Base-by-base conservation (phyloP, 53 echinoderm and acorn worm genomes). In the Temnopleurus reevesii region DNA sequence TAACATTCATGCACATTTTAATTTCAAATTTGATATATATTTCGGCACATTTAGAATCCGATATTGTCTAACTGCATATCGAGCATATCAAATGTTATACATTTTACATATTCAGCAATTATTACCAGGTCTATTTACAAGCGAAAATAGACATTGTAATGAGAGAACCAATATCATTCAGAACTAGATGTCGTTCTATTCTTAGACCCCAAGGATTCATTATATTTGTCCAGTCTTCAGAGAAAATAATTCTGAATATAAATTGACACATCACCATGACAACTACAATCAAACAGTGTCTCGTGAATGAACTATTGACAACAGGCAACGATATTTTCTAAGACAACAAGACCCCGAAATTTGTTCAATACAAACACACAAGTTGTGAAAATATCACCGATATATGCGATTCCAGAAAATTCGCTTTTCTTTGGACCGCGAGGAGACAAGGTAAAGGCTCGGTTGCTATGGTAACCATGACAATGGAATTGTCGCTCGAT, bases 261-360 rank as follows among this genome's bases (percentile, higher is more conserved):
- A 8, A 41, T n/a, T 38, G 17, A 2, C 21, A n/a, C 41, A 21
- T 71, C 9, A 41, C 71, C 71, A 71, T 71, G 71, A 23, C 38
- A 12, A 71, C 41, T 4, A 41, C n/a, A 36, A 31, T n/a, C 41
- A 71, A 71, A 71, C 71, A 71, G 1, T 0, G 43, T n/a, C 41
- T 71, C 38, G 2, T 38, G 41, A 18, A 21, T 71, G 71, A 71
- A 71, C 34, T 19, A 33, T 17, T 33, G 35, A 65, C 35, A 65
- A 65, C 21, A 71, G 41, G 21, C 71, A 21, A 21, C 6, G 36
- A 21, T 71, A 15, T 71, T 71, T 71, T 71, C 71, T 38, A n/a
- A 41, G 41, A 71, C 28, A 71, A 71, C 71, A 71, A 41, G 71
- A 71, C 71, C 71, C 71, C 71, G 71, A 71, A 71, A 36, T 71